Conservation (phyloP, 2,113 vertebrate species). For the Mola mola region DNA sequence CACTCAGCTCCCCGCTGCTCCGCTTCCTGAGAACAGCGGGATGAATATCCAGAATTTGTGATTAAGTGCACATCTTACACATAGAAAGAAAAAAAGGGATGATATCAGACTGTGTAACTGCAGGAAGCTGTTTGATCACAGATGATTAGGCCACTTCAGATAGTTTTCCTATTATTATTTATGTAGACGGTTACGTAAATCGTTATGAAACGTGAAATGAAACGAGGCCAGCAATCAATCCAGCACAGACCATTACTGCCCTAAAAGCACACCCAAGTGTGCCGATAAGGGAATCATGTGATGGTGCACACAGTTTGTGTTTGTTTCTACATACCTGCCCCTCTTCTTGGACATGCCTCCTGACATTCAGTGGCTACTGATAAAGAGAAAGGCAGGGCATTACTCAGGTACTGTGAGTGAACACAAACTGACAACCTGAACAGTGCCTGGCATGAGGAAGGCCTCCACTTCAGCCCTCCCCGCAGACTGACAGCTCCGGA, state of each 20-base stretch:
- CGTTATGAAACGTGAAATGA: too few relatives aligned
- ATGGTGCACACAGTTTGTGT: neutral
- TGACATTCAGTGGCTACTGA: conserved; percentile 71
- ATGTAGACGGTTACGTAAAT: too few relatives aligned
- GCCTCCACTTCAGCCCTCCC: conserved; percentile 4
- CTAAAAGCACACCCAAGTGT: too few relatives aligned
- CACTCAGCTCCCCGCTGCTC: conserved; percentile 84
- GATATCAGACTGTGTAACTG: too few relatives aligned
- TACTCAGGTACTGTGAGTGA: conserved; percentile 29
- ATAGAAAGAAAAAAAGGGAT: too few relatives aligned
- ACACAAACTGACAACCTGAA: conserved; percentile 24
- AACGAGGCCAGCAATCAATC: too few relatives aligned
- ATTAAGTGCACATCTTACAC: neutral
- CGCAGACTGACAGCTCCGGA: conserved; percentile 53
- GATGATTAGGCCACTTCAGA: neutral
- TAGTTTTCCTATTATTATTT: too few relatives aligned
- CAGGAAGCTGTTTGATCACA: neutral
- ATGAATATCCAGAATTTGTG: neutral
- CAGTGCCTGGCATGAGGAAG: neutral
- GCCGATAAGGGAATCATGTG: conserved; percentile 2
- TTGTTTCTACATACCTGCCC: conserved; percentile 80
- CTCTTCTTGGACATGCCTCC: conserved; percentile 88
- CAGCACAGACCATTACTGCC: too few relatives aligned
- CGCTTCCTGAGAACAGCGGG: conserved; percentile 76
- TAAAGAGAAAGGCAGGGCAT: conserved; percentile 38